Base-by-base conservation (phyloP, 2,113 vertebrate genomes). In the Callithrix jacchus region DNA sequence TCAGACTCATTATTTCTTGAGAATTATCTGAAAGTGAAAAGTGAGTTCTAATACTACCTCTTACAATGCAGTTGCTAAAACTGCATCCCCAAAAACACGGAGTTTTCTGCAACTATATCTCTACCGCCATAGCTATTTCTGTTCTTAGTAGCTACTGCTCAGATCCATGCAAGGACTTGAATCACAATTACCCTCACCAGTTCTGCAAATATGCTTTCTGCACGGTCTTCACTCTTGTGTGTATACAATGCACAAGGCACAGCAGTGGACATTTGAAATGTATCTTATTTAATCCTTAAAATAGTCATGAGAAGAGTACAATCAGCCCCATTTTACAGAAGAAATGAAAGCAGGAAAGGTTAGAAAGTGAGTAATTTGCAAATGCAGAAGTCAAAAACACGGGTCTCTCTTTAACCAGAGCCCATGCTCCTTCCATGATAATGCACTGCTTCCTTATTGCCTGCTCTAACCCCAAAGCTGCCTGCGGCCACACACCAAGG, bases 51-150 rank as follows among this genome's bases (percentile, higher is more conserved):
- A 82, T n/a, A n/a, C 14, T 82, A 20, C 68, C 76, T 71, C 79
- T 93, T 91, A n/a, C 20, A 82, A 52, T 32, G 1, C 8, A 37
- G 27, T 83, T 91, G 42, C n/a, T 82, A 61, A 40, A 88, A 91
- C 73, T 3, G 32, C 12, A 71, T 66, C 77, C 20, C 37, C 83
- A 82, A 82, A 93, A 91, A 42, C 13, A n/a, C 2, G 5, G 47
- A n/a, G 56, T 8, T 56, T 96, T 92, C 85, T 89, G 93, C 56
- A 68, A 68, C 42, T 66, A 71, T 21, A 64, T 70, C 47, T 83
- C 82, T 37, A n/a, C 83, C 35, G 76, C 5, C 27, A 68, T n/a
- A 76, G 9, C 12, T 35, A 64, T 56, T 70, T 83, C 66, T 64
- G 16, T 42, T 71, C 76, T 77, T 49, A 8, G 11, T 52, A 80